Conservation (phyloP, 2,113 vertebrate genomes). For the Zosterops lateralis region DNA sequence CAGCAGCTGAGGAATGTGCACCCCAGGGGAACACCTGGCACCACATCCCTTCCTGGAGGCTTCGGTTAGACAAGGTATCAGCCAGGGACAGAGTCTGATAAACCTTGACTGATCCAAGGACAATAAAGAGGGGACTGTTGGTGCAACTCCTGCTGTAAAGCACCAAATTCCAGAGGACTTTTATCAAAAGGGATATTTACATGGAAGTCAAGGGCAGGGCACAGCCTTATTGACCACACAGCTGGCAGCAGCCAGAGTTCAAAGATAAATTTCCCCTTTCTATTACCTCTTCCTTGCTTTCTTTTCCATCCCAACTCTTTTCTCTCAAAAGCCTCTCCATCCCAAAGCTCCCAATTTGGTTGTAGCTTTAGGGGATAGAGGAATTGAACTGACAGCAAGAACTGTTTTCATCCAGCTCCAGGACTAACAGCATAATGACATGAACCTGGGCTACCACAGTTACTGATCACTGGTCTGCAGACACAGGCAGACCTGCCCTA, state of each 20-base stretch:
- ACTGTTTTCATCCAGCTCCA: background rate
- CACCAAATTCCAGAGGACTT: background rate
- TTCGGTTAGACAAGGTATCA: background rate
- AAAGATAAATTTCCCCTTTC: background rate
- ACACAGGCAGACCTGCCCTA: background rate
- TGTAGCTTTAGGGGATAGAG: background rate
- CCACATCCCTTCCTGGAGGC: background rate
- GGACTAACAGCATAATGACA: background rate
- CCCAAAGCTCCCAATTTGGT: background rate
- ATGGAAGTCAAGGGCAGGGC: background rate
- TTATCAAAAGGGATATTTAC: background rate
- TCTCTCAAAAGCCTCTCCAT: background rate
- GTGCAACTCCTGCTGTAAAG: background rate
- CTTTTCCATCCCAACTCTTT: background rate
- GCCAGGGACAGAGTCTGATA: background rate
- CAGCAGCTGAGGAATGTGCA: background rate
- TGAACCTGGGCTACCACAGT: background rate
- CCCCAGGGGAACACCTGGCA: background rate
- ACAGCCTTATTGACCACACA: background rate
- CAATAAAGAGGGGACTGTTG: background rate
- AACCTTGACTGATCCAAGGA: background rate
- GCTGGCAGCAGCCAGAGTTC: background rate
- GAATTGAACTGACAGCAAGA: background rate
- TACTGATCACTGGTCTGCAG: background rate
- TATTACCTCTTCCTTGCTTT: background rate